Percentiles rank a stretch among this genome's conserved stretches.
Evolutionary conservation across 2,113 vertebrate genomes (phyloP).

Genomic region (Toxotes chatareus): DNA sequence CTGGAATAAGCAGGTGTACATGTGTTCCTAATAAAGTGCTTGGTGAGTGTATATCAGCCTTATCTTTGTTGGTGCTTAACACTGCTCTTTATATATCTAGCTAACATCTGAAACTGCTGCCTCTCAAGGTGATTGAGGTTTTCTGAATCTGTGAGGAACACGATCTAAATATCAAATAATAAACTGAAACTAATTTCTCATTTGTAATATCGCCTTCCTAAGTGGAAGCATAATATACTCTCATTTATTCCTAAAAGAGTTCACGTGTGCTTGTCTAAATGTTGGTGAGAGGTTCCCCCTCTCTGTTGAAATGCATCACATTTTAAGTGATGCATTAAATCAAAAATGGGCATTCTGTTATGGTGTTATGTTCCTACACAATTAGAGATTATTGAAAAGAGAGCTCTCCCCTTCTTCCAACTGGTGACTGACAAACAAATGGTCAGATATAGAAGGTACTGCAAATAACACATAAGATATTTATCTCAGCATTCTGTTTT

Average conservation of each 20-base stretch:
- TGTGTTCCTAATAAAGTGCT: neutral
- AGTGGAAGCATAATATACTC: neutral
- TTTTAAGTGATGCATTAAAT: neutral
- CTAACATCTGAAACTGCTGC: neutral
- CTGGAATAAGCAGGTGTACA: neutral
- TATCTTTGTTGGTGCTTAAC: neutral
- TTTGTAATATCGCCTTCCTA: neutral
- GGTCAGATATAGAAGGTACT: neutral
- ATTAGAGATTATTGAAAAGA: neutral
- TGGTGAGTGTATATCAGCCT: too few relatives aligned
- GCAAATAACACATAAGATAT: conserved; percentile 12
- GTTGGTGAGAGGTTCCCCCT: neutral
- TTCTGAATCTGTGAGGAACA: neutral
- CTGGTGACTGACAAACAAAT: neutral
- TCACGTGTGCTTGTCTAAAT: neutral
- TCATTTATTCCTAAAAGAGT: neutral
- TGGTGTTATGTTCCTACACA: neutral
- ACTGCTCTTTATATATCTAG: conserved; percentile 15
- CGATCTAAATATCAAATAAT: neutral
- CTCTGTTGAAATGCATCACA: conserved; percentile 3
- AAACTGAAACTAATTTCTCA: neutral
- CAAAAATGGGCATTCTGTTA: neutral
- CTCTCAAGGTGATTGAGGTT: neutral
- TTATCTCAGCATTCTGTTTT: conserved; percentile 36
- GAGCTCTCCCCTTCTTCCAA: neutral